These are phyloP conservation scores for Drosophila suzukii DNA, from an alignment of 1,140 invertebrate genomes.

Conservation along the genomic window DNA sequence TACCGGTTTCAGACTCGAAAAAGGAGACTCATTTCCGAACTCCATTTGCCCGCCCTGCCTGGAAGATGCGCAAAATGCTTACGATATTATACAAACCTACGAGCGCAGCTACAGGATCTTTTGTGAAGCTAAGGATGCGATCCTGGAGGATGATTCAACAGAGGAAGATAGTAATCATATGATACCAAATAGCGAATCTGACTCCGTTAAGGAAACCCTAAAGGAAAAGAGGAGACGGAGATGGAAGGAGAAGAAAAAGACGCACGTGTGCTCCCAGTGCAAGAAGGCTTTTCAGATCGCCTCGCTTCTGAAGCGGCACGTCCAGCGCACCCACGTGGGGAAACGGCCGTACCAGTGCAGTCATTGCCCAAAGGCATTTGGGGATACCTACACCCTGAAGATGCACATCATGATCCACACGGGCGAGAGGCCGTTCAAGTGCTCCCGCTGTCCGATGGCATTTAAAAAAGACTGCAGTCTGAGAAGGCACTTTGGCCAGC, in stretches of 20 bases:
- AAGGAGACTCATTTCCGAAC: background rate
- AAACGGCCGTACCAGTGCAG: background rate
- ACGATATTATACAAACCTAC: background rate
- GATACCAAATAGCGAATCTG: background rate
- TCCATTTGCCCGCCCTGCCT: background rate
- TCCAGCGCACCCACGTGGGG: background rate
- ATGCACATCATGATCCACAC: background rate
- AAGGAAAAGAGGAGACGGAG: background rate
- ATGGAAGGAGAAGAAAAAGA: background rate
- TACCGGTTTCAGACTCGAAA: background rate
- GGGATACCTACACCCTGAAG: background rate
- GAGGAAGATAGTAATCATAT: background rate
- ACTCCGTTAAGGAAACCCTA: too few relatives aligned
- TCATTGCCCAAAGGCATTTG: background rate
- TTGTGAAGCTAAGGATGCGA: background rate
- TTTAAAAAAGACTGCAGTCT: background rate
- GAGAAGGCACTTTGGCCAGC: too few relatives aligned
- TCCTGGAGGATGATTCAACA: background rate
- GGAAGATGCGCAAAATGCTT: constrained; percentile 10
- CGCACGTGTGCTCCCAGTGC: background rate
- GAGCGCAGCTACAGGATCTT: constrained; percentile 1
- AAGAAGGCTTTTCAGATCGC: background rate
- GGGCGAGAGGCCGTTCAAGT: background rate
- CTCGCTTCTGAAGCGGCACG: background rate
- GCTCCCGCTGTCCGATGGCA: background rate